Base-by-base conservation (phyloP, 2,797 vertebrate species). In the Catostomus latipinnis region DNA sequence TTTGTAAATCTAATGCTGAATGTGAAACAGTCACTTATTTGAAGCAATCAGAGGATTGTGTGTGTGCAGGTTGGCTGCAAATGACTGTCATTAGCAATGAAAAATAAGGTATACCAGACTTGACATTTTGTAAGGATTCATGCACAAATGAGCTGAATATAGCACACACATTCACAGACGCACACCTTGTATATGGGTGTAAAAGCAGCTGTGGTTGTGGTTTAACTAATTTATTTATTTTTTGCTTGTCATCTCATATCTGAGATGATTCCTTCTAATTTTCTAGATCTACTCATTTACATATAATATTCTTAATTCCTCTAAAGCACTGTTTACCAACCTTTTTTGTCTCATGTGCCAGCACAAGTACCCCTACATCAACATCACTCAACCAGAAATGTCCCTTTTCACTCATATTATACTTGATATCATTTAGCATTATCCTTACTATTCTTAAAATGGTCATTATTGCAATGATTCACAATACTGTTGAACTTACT, bases 121-220 rank as follows among this genome's bases (percentile, higher is more conserved):
- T 22, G 22, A 22, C 22, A 22, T 22, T 22, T 22, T 22, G 22
- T 22, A 22, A 22, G 22, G 22, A 72, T 79, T 70, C 14, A 81
- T 62, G 49, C 63, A 70, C 78, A 71, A 74, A 46, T 49, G 7
- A 74, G 81, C 60, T 81, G 50, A 22, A 22, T 71, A 49, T 52
- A 72, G 49, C 60, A 66, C 11, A 46, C 52, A 22, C 34, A 13
- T 49, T 18, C 49, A 46, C 12, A 46, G 6, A 68, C 49, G 12
- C 18, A 43, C 6, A 34, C 16, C 54, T 69, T 45, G 49, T 10
- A 54, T 61, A 57, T 46, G 54, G 13, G 13, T 46, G 8, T 62
- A 22, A 52, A 50, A 70, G n/a, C 7, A 43, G 45, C 65, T 50
- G 16, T 22, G 22, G 22, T 22, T 22, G 22, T 22, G 22, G 22